phyloP scores from a whole-genome alignment of 2,797 vertebrate species.

The Anguilla anguilla region DNA sequence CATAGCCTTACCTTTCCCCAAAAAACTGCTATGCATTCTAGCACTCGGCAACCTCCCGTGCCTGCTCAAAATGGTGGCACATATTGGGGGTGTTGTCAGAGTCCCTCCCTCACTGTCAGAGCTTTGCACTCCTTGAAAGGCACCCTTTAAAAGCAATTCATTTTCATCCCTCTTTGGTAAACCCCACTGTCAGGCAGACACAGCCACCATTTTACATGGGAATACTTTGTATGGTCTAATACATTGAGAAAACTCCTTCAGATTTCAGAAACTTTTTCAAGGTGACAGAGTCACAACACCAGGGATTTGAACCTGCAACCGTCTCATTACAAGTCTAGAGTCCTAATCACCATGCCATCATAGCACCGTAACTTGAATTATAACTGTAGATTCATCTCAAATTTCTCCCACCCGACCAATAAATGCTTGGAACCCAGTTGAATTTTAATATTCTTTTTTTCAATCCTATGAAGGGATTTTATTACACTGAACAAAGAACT shows the following conservation, averaged over 20 bases:
- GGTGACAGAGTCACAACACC: neutral
- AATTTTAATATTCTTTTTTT: neutral
- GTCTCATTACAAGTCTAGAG: neutral
- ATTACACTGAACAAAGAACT: conserved; percentile 1
- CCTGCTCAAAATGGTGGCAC: neutral
- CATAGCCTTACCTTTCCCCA: neutral
- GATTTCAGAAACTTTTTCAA: neutral
- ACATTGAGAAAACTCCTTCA: neutral
- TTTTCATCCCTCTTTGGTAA: neutral
- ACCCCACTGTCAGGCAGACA: neutral
- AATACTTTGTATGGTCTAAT: neutral
- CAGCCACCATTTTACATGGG: neutral
- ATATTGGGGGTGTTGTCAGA: neutral
- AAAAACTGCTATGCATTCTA: neutral
- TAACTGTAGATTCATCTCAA: neutral
- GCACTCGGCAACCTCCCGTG: neutral
- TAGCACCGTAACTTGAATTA: neutral
- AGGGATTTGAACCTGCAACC: neutral
- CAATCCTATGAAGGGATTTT: neutral
- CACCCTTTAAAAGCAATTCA: neutral
- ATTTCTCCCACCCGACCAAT: neutral
- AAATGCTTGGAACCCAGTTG: neutral
- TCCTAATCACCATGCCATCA: neutral
- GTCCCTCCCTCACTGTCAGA: neutral
- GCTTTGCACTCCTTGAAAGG: neutral